Base-by-base conservation (phyloP, 2,797 vertebrate genomes). In the Periophthalmus magnuspinnatus region DNA sequence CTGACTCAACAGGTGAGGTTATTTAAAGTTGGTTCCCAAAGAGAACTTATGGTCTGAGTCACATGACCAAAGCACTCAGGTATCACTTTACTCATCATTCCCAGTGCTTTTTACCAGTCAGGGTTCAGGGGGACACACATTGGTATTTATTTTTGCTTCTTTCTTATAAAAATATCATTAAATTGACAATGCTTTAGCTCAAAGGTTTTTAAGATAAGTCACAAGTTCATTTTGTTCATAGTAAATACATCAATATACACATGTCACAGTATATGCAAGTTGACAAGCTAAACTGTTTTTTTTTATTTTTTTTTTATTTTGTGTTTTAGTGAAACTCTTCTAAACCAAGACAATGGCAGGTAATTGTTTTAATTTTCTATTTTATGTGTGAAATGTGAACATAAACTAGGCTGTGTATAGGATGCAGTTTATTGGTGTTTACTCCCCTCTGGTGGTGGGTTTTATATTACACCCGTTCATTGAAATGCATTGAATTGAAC, bases 311-410 rank as follows among this genome's bases (percentile, higher is more conserved):
- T 45, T 19, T 71, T n/a, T n/a, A n/a, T n/a, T n/a, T n/a, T n/a
- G 75, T 75, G 86, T 57, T 84, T 72, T 5, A 88, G 88, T 69
- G 85, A 68, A 86, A 91, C 54, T 78, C 75, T 70, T 70, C 70
- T 76, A 81, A 86, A 65, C 22, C 71, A 78, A 71, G 83, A 90
- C 52, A 84, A 95, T 95, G 94, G 91, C 93, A 94, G 94, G 94
- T 94, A 91, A 89, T 16, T 0, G n/a, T 22, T 64, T 22, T 8
- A 22, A n/a, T 14, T 78, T 7, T 68, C 34, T 48, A 69, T 41
- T 9, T 8, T 9, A 52, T 4, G 17, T 52, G 6, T 52, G 19
- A 52, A 52, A n/a, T 7, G 48, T 52, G 7, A n/a, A 21, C 52
- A 52, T 52, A 52, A 2, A 6, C 19, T 7, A 50, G 41, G 3